phyloP scores from a whole-genome alignment of 92 coral and sea anemone genomes.

The Bergia sp. region DNA sequence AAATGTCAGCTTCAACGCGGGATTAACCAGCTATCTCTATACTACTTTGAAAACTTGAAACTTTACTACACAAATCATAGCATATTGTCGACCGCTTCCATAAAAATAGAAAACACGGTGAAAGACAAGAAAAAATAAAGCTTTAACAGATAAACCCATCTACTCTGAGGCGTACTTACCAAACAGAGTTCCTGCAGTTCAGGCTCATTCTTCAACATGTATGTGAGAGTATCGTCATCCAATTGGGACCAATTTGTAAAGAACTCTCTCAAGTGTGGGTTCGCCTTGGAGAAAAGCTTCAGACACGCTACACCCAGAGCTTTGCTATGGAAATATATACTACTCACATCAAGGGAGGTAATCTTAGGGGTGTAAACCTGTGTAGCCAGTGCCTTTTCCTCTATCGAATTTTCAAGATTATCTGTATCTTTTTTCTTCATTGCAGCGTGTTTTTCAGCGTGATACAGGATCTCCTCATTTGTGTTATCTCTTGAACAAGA shows the following conservation, averaged over 20 bases:
- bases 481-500: neutral
- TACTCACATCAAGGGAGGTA: conserved; percentile 65
- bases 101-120: neutral
- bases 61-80: no score
- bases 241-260: conserved; percentile 70
- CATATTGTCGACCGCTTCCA: neutral
- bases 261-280: conserved; percentile 59
- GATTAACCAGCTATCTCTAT: no score
- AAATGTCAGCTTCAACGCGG: no score
- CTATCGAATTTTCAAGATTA: neutral
- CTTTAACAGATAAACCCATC: no score
- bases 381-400: neutral
- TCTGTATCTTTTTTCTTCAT: neutral
- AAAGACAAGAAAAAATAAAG: no score
- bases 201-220: conserved; percentile 64
- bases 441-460: no score
- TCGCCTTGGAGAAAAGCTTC: conserved; percentile 63
- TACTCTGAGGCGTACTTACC: conserved; percentile 53
- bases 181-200: conserved; percentile 60
- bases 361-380: conserved; percentile 59
- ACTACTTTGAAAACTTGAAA: no score
- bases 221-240: conserved; percentile 69
- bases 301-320: conserved; percentile 71
- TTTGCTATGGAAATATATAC: conserved; percentile 70
- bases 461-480: neutral